Evolutionary conservation across 2,888 invertebrate species (phyloP), one percentile per base, ranked within the genome.

Genomic region (Rhamphomyia laevipes): DNA sequence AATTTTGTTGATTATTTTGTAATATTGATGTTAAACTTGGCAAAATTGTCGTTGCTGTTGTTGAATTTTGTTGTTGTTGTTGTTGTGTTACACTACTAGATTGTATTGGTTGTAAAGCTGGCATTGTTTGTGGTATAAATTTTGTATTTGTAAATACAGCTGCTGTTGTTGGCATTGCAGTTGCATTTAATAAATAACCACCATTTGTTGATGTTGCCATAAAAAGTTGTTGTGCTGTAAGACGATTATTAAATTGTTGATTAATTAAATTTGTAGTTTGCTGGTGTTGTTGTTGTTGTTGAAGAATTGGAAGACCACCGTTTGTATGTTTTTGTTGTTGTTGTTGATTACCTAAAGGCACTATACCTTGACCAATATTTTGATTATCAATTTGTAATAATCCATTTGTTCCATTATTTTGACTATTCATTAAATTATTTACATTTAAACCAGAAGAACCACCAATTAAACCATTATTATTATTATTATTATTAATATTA

Each of bases 201-300:
- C n/a, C n/a, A 35, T 27, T 27, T 3, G 67, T 63, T 2, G 70
- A 65, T 23, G 69, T 70, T 43, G 69, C 65, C 68, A 70, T 70
- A 47, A 69, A 68, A 17, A 70, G 63, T 3, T 68, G 66, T 51
- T 69, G 70, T 41, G 61, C 49, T 15, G 56, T 31, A 42, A 54
- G 40, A 37, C 53, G 49, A 45, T 21, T 42, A 4, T 15, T 23
- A 3, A 23, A n/a, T 27, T 33, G 33, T 37, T 30, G 42, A 33
- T 49, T 33, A 18, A 18, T 50, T 13, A 43, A 44, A 23, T 21
- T 47, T 45, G 45, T 11, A 43, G 45, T 21, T 43, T 48, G 48
- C 12, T 46, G 43, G 57, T 59, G 30, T 58, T 62, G 67, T n/a
- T 13, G 48, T 59, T 58, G 45, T 58, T 59, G 30, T 58, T 62